Percentiles rank a stretch among this genome's conserved stretches.
Evolutionary conservation across 2,888 invertebrate species (phyloP).

Genomic region (Spodoptera picta): DNA sequence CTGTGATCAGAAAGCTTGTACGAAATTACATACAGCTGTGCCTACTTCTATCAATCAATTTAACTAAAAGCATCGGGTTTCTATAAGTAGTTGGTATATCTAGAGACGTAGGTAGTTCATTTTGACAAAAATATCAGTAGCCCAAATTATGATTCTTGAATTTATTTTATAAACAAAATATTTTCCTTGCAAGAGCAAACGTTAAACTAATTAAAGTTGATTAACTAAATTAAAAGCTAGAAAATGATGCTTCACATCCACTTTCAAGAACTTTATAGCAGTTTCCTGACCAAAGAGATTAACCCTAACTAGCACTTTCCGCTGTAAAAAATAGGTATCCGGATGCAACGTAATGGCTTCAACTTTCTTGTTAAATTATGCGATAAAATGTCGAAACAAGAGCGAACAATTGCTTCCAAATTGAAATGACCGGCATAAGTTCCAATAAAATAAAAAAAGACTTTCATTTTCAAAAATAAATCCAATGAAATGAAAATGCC

Average conservation of each 20-base stretch:
- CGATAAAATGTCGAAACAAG: slow-evolving; percentile 19
- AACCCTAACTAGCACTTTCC: slow-evolving; percentile 36
- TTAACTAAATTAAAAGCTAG: slow-evolving; percentile 28
- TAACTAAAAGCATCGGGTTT: background rate
- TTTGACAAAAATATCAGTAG: too few species aligned
- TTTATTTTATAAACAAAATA: slow-evolving; percentile 6
- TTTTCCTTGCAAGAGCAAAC: background rate
- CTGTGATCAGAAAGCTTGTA: slow-evolving; percentile 12
- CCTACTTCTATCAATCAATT: background rate
- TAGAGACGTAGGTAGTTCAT: background rate
- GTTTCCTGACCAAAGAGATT: slow-evolving; percentile 26
- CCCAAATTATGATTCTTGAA: too few species aligned
- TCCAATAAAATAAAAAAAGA: slow-evolving; percentile 38
- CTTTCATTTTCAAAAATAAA: slow-evolving; percentile 48
- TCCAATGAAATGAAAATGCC: slow-evolving; percentile 49
- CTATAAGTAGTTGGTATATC: background rate
- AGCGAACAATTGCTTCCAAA: slow-evolving; percentile 12
- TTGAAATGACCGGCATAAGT: slow-evolving; percentile 22
- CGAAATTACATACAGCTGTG: background rate
- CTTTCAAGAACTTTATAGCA: slow-evolving; percentile 25
- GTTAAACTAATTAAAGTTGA: slow-evolving; percentile 9
- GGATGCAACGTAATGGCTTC: slow-evolving; percentile 17
- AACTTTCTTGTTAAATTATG: slow-evolving; percentile 28
- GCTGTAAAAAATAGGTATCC: slow-evolving; percentile 26
- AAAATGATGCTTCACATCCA: slow-evolving; percentile 18